Base-by-base conservation (phyloP, 2,888 invertebrate genomes). In the Abrostola triplasia region DNA sequence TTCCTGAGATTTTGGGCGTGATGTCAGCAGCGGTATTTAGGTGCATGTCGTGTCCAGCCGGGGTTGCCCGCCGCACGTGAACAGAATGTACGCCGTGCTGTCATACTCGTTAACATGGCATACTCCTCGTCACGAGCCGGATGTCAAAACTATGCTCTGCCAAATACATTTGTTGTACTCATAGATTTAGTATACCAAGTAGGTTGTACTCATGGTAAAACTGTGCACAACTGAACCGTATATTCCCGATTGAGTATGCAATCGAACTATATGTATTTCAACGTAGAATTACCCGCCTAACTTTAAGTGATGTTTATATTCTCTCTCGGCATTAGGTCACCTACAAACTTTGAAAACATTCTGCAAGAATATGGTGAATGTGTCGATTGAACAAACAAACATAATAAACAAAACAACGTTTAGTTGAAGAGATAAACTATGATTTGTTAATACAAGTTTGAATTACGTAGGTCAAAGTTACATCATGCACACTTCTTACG, bases 21-120 rank as follows among this genome's bases (percentile, higher is more conserved):
- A 90, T 91, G 90, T 91, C 88, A 90, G 83, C 82, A 59, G 57
- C 82, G 81, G 81, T 85, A 89, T 92, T 89, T 87, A 84, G 84
- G 86, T 88, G 88, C 85, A 77, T 76, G 81, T 83, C 87, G 83
- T 85, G 81, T 84, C 79, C 83, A 81, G 76, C 74, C 77, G 89
- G 91, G 89, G 88, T 89, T 89, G 87, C 89, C 90, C 90, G 83
- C 57, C 60, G 83, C 77, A 84, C 93, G 92, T 91, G 93, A 86
- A 78, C 57, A 56, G 92, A 84, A 88, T 92, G 59, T 76, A 62
- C 62, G 78, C 67, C 59, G 64, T 61, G 44, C 67, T 80, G 71
- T 79, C 76, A 79, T 76, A 79, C 77, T 78, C 71, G 80, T 80
- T 79, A 79, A 77, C 81, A 78, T 68, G 64, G 59, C 71, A 63